Percentiles rank a stretch among this genome's conserved stretches.
phyloP scores from a whole-genome alignment of 2,797 vertebrate species.

The Microcaecilia unicolor region DNA sequence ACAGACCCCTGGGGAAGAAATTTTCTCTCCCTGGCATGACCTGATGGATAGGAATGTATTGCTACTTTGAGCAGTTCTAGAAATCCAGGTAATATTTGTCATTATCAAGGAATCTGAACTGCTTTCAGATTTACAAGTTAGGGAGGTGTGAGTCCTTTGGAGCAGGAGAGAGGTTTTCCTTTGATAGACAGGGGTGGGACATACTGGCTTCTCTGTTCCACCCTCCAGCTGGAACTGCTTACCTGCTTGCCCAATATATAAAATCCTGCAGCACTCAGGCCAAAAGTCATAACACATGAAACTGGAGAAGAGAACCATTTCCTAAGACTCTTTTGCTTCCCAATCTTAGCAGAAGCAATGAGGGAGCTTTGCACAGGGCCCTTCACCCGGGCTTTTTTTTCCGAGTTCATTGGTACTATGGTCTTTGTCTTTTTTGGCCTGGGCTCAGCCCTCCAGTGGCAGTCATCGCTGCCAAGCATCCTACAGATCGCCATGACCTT shows the following conservation, averaged over 20 bases:
- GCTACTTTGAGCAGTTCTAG: too few species aligned
- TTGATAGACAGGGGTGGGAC: too few species aligned
- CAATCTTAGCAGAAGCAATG: constrained; percentile 34
- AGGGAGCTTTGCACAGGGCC: constrained; percentile 53
- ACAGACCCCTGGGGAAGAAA: too few species aligned
- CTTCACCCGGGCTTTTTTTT: constrained; percentile 49
- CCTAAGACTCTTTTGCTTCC: background rate
- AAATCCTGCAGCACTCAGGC: background rate
- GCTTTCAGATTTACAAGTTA: too few species aligned
- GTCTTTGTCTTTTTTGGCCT: constrained; percentile 65
- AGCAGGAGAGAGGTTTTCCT: too few species aligned
- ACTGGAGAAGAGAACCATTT: background rate
- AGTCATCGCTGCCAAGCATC: constrained; percentile 45
- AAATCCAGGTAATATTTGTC: too few species aligned
- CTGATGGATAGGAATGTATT: too few species aligned
- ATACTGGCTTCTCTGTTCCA: constrained; percentile 1
- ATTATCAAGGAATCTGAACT: too few species aligned
- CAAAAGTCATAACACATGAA: background rate
- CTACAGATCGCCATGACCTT: constrained; percentile 59
- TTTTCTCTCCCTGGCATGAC: too few species aligned
- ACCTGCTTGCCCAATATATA: constrained; percentile 1
- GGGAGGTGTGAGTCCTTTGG: too few species aligned
- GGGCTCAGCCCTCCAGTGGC: constrained; percentile 57
- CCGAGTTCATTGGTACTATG: constrained; percentile 56
- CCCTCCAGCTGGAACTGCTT: constrained; percentile 8